phyloP scores from a whole-genome alignment of 2,797 vertebrate species.

The Carapus acus region DNA sequence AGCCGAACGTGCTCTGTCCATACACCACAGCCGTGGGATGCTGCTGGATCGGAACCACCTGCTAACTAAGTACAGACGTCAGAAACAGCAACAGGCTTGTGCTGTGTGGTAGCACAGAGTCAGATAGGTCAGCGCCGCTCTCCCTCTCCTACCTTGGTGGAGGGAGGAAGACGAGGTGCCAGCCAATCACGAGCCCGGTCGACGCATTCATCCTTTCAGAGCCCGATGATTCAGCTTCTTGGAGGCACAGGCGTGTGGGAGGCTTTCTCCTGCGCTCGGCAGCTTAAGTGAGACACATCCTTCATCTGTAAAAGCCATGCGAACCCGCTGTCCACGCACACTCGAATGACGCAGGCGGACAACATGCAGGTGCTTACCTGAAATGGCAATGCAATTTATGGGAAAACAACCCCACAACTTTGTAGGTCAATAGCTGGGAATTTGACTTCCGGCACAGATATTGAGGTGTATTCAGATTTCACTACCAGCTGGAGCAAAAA shows the following conservation, averaged over 20 bases:
- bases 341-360: conserved; percentile 20
- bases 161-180: conserved; percentile 34
- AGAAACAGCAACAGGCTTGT: background rate
- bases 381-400: background rate
- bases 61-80: conserved; percentile 1
- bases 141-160: conserved; percentile 43
- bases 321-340: conserved; percentile 37
- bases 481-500: too few species aligned
- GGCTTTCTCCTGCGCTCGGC: conserved; percentile 54
- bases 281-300: conserved; percentile 62
- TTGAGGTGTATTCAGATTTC: too few species aligned
- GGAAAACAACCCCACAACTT: too few species aligned
- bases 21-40: conserved; percentile 4
- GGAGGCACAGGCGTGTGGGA: conserved; percentile 61
- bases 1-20: conserved; percentile 2
- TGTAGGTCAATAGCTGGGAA: too few species aligned
- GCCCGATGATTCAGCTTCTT: conserved; percentile 67
- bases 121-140: conserved; percentile 34
- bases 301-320: conserved; percentile 38
- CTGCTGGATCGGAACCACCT: conserved; percentile 5
- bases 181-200: conserved; percentile 39
- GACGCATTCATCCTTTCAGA: conserved; percentile 54
- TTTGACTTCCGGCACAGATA: too few species aligned
- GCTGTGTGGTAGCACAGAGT: conserved; percentile 13
- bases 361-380: conserved; percentile 2